A percentile compares a stretch with the other conserved stretches of the same genome.
phyloP scores from a whole-genome alignment of 1,140 invertebrate species.

The Teleopsis dalmanni region DNA sequence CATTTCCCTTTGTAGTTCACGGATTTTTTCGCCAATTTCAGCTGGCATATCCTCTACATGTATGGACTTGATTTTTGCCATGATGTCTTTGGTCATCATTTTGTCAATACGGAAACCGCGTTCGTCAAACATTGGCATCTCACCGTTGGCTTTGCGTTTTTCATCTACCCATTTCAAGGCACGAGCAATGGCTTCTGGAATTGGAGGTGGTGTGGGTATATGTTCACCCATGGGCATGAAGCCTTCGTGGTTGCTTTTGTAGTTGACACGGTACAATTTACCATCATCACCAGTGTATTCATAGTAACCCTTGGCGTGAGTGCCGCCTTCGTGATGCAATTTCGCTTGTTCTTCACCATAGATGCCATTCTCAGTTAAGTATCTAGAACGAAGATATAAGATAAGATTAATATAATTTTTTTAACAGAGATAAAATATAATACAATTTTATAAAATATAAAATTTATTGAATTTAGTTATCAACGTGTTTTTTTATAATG shows the following conservation, averaged over 20 bases:
- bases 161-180: conserved; percentile 49
- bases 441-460: too few relatives aligned
- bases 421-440: too few relatives aligned
- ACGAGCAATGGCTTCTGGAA: conserved; percentile 60
- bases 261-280: conserved; percentile 51
- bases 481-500: too few relatives aligned
- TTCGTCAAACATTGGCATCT: conserved; percentile 31
- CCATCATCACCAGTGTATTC: conserved; percentile 53
- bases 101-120: conserved; percentile 40
- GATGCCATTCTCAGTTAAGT: conserved; percentile 71
- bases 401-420: too few relatives aligned
- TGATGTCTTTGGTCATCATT: conserved; percentile 32
- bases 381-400: conserved; percentile 48
- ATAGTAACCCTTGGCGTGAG: conserved; percentile 55
- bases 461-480: too few relatives aligned
- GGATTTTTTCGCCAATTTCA: conserved; percentile 25
- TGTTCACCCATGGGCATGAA: conserved; percentile 54
- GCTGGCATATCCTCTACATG: conserved; percentile 27
- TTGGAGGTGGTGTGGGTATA: conserved; percentile 57
- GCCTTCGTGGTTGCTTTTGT: conserved; percentile 58
- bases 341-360: conserved; percentile 60
- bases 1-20: conserved; percentile 30
- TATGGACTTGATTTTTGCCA: conserved; percentile 30
- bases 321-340: conserved; percentile 54
- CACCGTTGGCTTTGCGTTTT: conserved; percentile 33